phyloP scores from a whole-genome alignment of 35 echinoderm and acorn worm species.

The Nesometra sesokonis region DNA sequence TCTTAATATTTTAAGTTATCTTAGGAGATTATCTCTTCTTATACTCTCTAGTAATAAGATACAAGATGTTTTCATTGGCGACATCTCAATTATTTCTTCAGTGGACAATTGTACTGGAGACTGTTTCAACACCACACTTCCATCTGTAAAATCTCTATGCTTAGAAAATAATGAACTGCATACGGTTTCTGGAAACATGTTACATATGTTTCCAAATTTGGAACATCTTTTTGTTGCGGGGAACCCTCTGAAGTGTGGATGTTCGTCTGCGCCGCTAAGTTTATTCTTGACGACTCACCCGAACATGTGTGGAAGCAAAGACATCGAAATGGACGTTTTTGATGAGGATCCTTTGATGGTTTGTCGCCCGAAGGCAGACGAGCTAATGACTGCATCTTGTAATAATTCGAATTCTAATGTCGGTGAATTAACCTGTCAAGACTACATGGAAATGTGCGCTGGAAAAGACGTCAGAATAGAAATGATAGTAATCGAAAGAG shows the following conservation, averaged over 20 bases:
- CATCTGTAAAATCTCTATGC: background rate
- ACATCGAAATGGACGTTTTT: background rate
- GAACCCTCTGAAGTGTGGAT: background rate
- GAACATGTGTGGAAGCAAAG: background rate
- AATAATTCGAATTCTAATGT: background rate
- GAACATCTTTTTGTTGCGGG: background rate
- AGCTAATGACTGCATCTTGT: background rate
- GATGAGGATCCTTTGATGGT: background rate
- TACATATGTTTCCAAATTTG: background rate
- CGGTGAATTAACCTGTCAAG: background rate
- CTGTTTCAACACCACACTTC: background rate
- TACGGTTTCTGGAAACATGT: background rate
- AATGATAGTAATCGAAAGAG: background rate
- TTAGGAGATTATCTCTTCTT: background rate
- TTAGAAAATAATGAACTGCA: background rate
- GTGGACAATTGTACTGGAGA: background rate
- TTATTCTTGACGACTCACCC: background rate
- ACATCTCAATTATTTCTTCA: background rate
- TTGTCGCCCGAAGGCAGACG: background rate
- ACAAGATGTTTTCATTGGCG: background rate
- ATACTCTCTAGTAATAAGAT: background rate
- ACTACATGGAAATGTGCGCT: background rate
- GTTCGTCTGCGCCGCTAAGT: background rate
- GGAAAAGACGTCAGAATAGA: background rate
- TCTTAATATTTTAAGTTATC: background rate